Base-by-base conservation (phyloP, 2,888 invertebrate species). In the Nomada hirtipes region DNA sequence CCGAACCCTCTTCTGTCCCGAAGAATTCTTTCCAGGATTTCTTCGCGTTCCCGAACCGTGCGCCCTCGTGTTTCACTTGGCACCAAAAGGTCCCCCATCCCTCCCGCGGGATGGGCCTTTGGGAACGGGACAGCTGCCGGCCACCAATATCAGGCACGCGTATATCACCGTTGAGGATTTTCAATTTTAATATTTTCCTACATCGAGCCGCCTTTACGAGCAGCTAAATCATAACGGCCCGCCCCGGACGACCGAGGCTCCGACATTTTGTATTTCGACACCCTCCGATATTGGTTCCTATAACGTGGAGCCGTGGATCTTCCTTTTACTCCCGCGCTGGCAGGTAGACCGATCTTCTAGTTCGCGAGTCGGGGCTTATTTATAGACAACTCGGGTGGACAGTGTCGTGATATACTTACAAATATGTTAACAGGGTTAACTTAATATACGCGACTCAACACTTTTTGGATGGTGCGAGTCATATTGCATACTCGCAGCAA, bases 111-210 rank as follows among this genome's bases (percentile, higher is more conserved):
- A 47, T 3, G 47, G 47, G 47, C 52, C 76, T 75, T 61, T 82
- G 86, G 72, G 81, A 88, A 88, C 86, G 85, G 92, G 93, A 93
- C 93, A 93, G 91, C 93, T 93, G 93, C 93, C 86, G 93, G 93
- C 92, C 93, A 92, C 92, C 93, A 92, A 93, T 93, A 93, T 93
- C 91, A 88, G 89, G 87, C 86, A 89, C 91, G 91, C 92, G 91
- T 92, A 92, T 93, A 92, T 92, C 91, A 91, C 85, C 86, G 85
- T 89, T 90, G 89, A 90, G 91, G 90, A 92, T 92, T 93, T 93
- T 93, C 93, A 92, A 93, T 93, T 93, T 93, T 93, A 93, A 93
- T 93, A 93, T 91, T 93, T 93, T 91, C 89, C 91, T 86, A 91
- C 90, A 90, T 88, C 88, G 89, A 82, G 79, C 82, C 80, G 87